phyloP scores from a whole-genome alignment of 2,797 vertebrate genomes.

The Gymnopithys bicolor region DNA sequence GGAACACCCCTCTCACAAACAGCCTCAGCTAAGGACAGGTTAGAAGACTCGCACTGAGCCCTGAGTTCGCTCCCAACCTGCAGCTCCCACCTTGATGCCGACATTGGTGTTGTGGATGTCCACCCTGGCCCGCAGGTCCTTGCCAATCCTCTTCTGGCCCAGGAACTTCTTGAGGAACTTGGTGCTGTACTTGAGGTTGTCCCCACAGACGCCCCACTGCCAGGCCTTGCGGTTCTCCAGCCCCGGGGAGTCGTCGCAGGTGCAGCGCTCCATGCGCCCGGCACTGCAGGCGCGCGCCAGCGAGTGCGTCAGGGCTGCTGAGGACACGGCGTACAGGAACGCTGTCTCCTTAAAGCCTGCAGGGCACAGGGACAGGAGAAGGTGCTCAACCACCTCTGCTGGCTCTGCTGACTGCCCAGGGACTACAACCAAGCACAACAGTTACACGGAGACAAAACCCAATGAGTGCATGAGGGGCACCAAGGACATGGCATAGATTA shows the following conservation, averaged over 20 bases:
- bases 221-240: conserved; percentile 95
- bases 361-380: background rate
- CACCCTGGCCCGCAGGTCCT: conserved; percentile 92
- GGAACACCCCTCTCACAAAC: background rate
- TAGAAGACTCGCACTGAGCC: background rate
- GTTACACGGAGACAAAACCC: conserved; percentile 18
- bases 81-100: conserved; percentile 89
- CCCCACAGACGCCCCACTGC: conserved; percentile 98
- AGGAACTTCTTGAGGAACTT: conserved; percentile 96
- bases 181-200: conserved; percentile 98
- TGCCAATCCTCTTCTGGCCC: conserved; percentile 92
- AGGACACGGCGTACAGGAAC: conserved; percentile 92
- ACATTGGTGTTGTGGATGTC: conserved; percentile 95
- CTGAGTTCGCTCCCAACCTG: background rate
- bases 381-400: background rate
- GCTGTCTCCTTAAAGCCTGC: conserved; percentile 97
- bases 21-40: background rate
- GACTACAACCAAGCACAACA: too few relatives aligned
- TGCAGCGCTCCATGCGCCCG: conserved; percentile 97
- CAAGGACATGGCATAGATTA: conserved; percentile 91
- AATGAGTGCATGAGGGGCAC: conserved; percentile 92
- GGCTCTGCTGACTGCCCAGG: too few relatives aligned
- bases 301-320: conserved; percentile 91
- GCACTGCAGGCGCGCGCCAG: conserved; percentile 96
- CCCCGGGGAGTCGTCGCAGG: conserved; percentile 94